Evolutionary conservation across 2,888 invertebrate species (phyloP), one percentile per base, ranked within the genome.

Genomic region (Acrobeloides nanus): DNA sequence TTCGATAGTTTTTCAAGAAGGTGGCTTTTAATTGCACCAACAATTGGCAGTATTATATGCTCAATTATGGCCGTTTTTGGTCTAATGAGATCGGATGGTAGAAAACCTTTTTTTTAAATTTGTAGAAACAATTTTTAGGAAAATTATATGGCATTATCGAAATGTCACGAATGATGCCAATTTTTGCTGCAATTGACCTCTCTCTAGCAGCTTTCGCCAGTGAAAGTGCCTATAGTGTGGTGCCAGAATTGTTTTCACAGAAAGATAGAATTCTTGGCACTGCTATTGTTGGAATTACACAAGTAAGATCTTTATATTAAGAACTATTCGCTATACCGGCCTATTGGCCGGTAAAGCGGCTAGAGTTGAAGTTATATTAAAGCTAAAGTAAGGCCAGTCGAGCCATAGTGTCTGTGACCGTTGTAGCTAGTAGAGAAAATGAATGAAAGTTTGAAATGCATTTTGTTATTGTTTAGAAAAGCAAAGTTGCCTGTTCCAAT

Each of bases 151-250:
- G 51, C 17, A 38, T 53, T 27, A 48, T 55, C 27, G 51, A 27
- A 7, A 17, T 46, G 6, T 46, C 18, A 17, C 15, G 18, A 20
- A 20, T 47, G 6, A 6, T 46, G 2, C 62, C 64, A 18, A 29
- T 59, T 25, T 40, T 68, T 12, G 67, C 68, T 15, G 45, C 68
- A 7, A 15, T 66, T 6, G 68, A 68, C 51, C 53, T 68, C 10
- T 63, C 59, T 7, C 55, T 56, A n/a, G 68, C 68, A 2, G 68
- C 66, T 31, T 54, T 68, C 18, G 59, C 64, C 29, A 66, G 66
- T 12, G 68, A 64, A 51, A 55, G 63, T 20, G 68, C 68, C 1
- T 66, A 61, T 40, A 59, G 65, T 12, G 57, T 68, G 20, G 62
- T 61, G 8, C 63, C 68, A 15, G 68, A 68, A 47, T 53, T 68